Evolutionary conservation across 1,140 invertebrate genomes (phyloP).

Genomic region (Littorina saxatilis): DNA sequence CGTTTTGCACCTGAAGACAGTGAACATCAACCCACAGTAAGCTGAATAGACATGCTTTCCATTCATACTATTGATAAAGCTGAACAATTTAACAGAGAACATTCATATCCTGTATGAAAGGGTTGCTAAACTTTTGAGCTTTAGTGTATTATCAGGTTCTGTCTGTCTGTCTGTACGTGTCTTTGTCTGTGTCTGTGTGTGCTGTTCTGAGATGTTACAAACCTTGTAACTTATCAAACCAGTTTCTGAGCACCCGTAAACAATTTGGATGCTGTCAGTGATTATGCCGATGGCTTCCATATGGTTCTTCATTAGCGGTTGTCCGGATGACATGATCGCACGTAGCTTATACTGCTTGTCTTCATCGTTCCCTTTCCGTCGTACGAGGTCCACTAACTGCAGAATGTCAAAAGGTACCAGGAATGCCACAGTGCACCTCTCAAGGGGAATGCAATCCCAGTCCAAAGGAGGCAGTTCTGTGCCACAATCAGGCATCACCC

Average conservation of each 20-base stretch:
- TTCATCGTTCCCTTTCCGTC: not conserved
- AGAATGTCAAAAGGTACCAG: not conserved
- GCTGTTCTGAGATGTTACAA: too few relatives aligned
- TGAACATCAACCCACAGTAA: too few relatives aligned
- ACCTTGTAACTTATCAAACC: not conserved
- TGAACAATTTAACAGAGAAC: too few relatives aligned
- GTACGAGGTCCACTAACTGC: not conserved
- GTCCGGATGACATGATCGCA: not conserved
- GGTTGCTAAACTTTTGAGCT: too few relatives aligned
- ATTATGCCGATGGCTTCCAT: constrained; percentile 15
- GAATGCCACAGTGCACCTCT: not conserved
- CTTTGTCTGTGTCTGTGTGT: not conserved
- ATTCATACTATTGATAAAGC: too few relatives aligned
- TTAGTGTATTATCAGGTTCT: too few relatives aligned
- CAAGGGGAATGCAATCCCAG: not conserved
- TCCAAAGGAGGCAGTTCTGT: too few relatives aligned
- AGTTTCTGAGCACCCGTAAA: not conserved
- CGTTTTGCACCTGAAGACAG: too few relatives aligned
- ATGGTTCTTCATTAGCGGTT: not conserved
- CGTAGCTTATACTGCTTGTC: not conserved
- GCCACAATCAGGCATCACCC: too few relatives aligned
- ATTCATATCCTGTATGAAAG: too few relatives aligned
- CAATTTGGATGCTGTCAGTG: constrained; percentile 1
- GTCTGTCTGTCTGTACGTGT: not conserved
- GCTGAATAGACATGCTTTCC: too few relatives aligned